Conservation (phyloP, 2,888 invertebrate genomes). For the Parapristionchus giblindavisi region DNA sequence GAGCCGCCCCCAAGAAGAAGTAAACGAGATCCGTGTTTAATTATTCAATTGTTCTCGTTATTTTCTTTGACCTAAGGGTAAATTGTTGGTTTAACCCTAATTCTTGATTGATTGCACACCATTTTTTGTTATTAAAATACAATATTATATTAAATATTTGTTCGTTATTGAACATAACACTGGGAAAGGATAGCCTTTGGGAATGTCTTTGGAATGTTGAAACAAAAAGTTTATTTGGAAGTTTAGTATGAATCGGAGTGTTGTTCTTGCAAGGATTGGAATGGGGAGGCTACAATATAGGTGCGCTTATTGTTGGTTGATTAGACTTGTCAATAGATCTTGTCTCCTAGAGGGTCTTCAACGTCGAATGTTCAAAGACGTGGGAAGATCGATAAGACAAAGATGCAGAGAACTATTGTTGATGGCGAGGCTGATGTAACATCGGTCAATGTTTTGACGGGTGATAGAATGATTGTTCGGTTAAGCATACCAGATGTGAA, state of each 20-base stretch:
- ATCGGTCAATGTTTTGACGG: conserved; percentile 50
- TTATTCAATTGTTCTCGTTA: conserved; percentile 37
- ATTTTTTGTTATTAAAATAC: conserved; percentile 11
- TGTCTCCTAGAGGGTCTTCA: too few relatives aligned
- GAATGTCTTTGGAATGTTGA: too few relatives aligned
- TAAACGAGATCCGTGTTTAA: conserved; percentile 37
- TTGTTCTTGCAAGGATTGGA: conserved; percentile 13
- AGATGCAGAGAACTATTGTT: conserved; percentile 33
- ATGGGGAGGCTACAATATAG: background rate
- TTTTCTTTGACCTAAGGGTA: conserved; percentile 29
- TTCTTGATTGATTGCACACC: background rate
- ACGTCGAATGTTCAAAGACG: too few relatives aligned
- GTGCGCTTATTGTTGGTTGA: background rate
- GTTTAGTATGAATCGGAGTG: background rate
- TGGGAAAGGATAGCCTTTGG: background rate
- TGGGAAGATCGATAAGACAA: conserved; percentile 13
- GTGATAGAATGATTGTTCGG: conserved; percentile 49
- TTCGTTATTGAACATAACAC: too few relatives aligned
- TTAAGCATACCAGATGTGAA: conserved; percentile 39
- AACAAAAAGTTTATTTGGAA: background rate
- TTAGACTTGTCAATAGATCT: background rate
- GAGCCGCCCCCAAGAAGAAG: conserved; percentile 70
- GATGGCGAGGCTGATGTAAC: conserved; percentile 46
- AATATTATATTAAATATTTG: background rate
- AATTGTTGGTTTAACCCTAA: conserved; percentile 34